Evolutionary conservation across 2,888 invertebrate species (phyloP), one percentile per base, ranked within the genome.

Genomic region (Meghimatium bilineatum): DNA sequence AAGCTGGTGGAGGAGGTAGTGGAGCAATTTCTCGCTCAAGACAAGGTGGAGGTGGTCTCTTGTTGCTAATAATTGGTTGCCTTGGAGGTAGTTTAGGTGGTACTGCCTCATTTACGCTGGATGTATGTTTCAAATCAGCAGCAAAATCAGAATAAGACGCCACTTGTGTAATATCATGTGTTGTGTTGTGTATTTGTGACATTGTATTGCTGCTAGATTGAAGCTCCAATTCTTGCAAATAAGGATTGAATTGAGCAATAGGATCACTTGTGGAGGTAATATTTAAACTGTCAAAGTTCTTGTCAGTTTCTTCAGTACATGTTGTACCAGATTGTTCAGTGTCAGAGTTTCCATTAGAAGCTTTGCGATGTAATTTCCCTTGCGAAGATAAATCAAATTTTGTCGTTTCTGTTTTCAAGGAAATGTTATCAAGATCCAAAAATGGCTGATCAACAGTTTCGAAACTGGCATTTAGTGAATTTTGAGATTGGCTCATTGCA

Each of bases 51-150:
- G 56, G 72, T 49, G 26, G 67, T 0, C 52, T 75, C 26, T 76
- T 76, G 49, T 49, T 76, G n/a, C n/a, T n/a, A 34, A 69, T 72
- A 34, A 83, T 83, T 26, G 83, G 83, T 36, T 69, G 69, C 32
- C 83, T 66, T 29, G 83, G 83, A 38, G 83, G 83, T 29, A 83
- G 60, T 29, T 60, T 71, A 8, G 83, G 82, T 52, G 82, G 52
- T 34, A 20, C 56, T 56, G 56, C 56, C 26, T 38, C 49, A 34
- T 36, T 26, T 0, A 1, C 20, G 6, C 29, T 8, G 0, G n/a
- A 20, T 3, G 74, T 49, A 0, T 49, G 49, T 23, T 75, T 44
- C 23, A 82, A 26, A 34, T 82, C 75, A 34, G 74, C 75, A 52
- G 63, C 66, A 56, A 56, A 56, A 56, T 56, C 56, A 60, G 44